These are phyloP conservation scores for Jordanella pulchra DNA, from an alignment of 2,797 vertebrate genomes.

Conservation along the genomic window DNA sequence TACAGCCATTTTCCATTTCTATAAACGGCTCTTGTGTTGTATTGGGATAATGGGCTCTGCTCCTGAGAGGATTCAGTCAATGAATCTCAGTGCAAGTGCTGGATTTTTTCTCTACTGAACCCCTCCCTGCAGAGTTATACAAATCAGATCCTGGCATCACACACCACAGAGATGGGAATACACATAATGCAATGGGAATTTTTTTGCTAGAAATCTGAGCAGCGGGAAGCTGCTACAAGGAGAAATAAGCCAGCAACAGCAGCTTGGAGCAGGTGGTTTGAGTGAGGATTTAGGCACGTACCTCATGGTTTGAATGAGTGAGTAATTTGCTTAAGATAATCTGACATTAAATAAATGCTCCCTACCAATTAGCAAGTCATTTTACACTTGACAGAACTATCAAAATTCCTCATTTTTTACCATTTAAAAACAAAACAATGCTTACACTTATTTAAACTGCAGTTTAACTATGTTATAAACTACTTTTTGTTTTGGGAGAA, in stretches of 20 bases:
- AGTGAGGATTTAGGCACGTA: slow-evolving; percentile 5
- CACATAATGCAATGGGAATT: slow-evolving; percentile 5
- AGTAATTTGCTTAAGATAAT: not conserved
- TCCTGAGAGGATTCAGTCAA: slow-evolving; percentile 4
- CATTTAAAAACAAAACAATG: not conserved
- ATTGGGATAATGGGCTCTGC: slow-evolving; percentile 11
- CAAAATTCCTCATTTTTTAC: not conserved
- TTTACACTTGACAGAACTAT: not conserved
- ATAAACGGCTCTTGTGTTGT: slow-evolving; percentile 1
- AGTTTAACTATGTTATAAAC: too few relatives aligned
- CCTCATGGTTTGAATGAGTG: not conserved
- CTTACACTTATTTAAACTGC: not conserved
- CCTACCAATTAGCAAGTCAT: not conserved
- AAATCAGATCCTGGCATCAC: not conserved
- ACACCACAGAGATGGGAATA: slow-evolving; percentile 7
- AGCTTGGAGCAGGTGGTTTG: slow-evolving; percentile 18
- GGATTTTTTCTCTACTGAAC: slow-evolving; percentile 23
- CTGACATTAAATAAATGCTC: not conserved
- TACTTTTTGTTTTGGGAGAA: not conserved
- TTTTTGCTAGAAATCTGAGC: slow-evolving; percentile 12
- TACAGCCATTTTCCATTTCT: slow-evolving; percentile 10
- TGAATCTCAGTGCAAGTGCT: slow-evolving; percentile 21
- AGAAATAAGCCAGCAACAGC: slow-evolving; percentile 25
- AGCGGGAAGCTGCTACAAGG: not conserved
- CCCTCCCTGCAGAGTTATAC: slow-evolving; percentile 1